phyloP scores from a whole-genome alignment of 2,797 vertebrate species.

The Onychomys arenicola region DNA sequence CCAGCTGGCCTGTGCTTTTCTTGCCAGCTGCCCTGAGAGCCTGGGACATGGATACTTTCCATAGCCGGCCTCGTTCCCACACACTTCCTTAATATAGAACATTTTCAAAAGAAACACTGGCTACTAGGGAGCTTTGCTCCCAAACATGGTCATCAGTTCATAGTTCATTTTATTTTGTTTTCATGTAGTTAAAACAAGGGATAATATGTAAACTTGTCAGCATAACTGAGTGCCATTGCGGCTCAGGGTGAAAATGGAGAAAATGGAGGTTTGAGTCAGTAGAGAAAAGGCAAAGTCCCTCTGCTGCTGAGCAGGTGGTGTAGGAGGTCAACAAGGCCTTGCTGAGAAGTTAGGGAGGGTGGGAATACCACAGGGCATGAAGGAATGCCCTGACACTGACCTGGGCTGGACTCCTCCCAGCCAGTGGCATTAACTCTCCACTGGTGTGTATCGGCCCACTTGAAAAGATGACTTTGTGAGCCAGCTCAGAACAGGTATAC shows the following conservation, averaged over 20 bases:
- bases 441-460: not conserved
- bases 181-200: conserved; percentile 75
- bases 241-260: conserved; percentile 40
- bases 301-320: not conserved
- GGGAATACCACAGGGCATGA: not conserved
- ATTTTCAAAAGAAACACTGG: conserved; percentile 66
- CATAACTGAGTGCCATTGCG: conserved; percentile 23
- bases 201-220: conserved; percentile 71
- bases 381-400: not conserved
- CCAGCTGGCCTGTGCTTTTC: not conserved
- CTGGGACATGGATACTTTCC: conserved; percentile 61
- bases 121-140: conserved; percentile 63
- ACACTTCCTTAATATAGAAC: conserved; percentile 73
- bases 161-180: conserved; percentile 79
- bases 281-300: conserved; percentile 15
- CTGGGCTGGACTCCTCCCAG: not conserved
- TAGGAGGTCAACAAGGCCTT: not conserved
- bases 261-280: conserved; percentile 46
- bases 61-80: conserved; percentile 55
- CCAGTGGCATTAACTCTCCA: not conserved
- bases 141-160: conserved; percentile 73
- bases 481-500: not conserved
- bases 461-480: not conserved
- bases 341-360: not conserved
- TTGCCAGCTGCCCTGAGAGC: conserved; percentile 61